phyloP scores from a whole-genome alignment of 2,113 vertebrate species.

The Condylura cristata region DNA sequence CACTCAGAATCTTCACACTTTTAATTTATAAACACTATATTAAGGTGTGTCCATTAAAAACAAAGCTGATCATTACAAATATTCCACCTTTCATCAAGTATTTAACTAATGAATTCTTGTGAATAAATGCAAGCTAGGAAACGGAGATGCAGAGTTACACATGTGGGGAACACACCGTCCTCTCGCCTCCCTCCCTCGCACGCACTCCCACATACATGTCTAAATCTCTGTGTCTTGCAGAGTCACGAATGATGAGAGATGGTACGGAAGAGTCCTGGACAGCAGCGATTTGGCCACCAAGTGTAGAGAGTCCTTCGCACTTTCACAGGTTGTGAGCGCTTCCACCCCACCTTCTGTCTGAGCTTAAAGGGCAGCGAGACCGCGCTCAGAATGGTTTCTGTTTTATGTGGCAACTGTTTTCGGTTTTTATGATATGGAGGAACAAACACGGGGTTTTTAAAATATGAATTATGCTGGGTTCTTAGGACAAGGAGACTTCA shows the following conservation, averaged over 20 bases:
- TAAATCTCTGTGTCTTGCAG: constrained; percentile 22
- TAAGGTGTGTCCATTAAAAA: constrained; percentile 70
- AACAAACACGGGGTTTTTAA: background rate
- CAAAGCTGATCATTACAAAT: constrained; percentile 1
- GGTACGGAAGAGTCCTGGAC: background rate
- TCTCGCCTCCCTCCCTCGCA: background rate
- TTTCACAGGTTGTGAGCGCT: constrained; percentile 40
- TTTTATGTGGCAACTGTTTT: constrained; percentile 5
- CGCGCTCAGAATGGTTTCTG: background rate
- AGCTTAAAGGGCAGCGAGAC: constrained; percentile 17
- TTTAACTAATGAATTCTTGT: constrained; percentile 56
- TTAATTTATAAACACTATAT: constrained; percentile 66
- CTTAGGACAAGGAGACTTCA: constrained; percentile 3
- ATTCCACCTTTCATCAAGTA: constrained; percentile 67
- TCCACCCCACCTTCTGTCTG: background rate
- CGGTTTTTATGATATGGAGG: background rate
- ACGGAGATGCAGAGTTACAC: constrained; percentile 55
- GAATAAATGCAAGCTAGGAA: constrained; percentile 74
- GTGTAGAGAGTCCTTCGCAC: background rate
- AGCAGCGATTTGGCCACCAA: background rate
- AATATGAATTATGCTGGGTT: background rate
- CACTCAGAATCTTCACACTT: constrained; percentile 53
- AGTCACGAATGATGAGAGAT: constrained; percentile 8
- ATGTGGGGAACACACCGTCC: constrained; percentile 42
- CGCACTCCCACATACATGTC: constrained; percentile 62